Base-by-base conservation (phyloP, 2,888 invertebrate genomes). In the Acrobasis consociella region DNA sequence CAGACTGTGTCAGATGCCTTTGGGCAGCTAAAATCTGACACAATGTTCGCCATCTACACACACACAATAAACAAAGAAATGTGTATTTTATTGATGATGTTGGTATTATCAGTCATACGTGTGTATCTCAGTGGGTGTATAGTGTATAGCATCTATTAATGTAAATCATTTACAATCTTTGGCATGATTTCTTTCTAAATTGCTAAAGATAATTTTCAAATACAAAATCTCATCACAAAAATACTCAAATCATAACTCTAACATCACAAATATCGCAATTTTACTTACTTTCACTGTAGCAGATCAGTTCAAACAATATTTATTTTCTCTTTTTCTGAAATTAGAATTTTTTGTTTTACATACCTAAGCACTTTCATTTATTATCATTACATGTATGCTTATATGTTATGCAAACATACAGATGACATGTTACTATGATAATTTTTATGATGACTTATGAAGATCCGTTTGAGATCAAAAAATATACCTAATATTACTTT, bases 401-500 rank as follows among this genome's bases (percentile, higher is more conserved):
- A 50, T 50, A 50, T 50, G 15, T 59, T 59, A 60, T 60, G 60
- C 39, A 60, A 60, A 60, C 50, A 50, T 37, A 49, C 15, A 49
- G 39, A 62, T 62, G 49, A 49, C 62, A 42, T 49, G 56, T 50
- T 51, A 56, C 51, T 38, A n/a, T 50, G 51, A 60, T 51, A 60
- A 60, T 60, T 51, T 60, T 60, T 60, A 60, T 50, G 60, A 60
- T 60, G 58, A 17, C 49, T 38, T 49, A 15, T 17, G n/a, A 38
- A 60, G 37, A 60, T 50, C 50, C 37, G 59, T 50, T 59, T 38
- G 8, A 56, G 42, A 16, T 17, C 13, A 56, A 39, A 56, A 39
- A 39, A n/a, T 17, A 51, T 51, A 31, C 8, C 11, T 22, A n/a
- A 50, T 51, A 13, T 78, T 72, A 71, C 80, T 84, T 81, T 81